These are phyloP conservation scores for Monochamus saltuarius DNA, from an alignment of 1,140 invertebrate genomes.

Conservation along the genomic window DNA sequence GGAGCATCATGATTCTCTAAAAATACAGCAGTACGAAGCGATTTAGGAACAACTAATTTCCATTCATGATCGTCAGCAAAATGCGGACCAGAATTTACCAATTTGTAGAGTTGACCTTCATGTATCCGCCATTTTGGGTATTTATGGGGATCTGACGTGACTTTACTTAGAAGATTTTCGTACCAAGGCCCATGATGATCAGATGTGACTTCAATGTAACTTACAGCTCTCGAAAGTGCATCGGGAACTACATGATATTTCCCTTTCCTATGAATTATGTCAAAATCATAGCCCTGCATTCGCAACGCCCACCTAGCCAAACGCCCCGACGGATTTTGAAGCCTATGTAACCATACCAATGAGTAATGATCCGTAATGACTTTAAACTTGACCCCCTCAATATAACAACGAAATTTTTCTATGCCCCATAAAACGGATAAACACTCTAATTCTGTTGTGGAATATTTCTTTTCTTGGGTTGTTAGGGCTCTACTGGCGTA, in stretches of 20 bases:
- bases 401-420: constrained; percentile 50
- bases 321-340: constrained; percentile 26
- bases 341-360: constrained; percentile 11
- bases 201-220: background rate
- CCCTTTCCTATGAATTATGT: constrained; percentile 8
- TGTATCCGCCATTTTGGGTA: constrained; percentile 21
- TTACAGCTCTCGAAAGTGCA: background rate
- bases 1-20: constrained; percentile 18
- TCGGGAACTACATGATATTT: constrained; percentile 13
- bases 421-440: constrained; percentile 52
- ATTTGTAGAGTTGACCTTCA: constrained; percentile 19
- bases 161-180: constrained; percentile 2
- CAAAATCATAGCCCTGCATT: constrained; percentile 8
- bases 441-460: constrained; percentile 53
- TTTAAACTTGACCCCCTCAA: constrained; percentile 51
- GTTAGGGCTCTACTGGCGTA: constrained; percentile 33
- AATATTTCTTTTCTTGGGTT: constrained; percentile 49
- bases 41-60: constrained; percentile 27
- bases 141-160: background rate
- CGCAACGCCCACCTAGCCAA: constrained; percentile 32
- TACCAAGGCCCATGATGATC: constrained; percentile 16
- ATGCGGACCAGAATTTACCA: background rate
- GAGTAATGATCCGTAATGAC: constrained; percentile 48
- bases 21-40: constrained; percentile 4
- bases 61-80: constrained; percentile 11